Base-by-base conservation (phyloP, 2,113 vertebrate genomes). In the Platycercus adscitus region DNA sequence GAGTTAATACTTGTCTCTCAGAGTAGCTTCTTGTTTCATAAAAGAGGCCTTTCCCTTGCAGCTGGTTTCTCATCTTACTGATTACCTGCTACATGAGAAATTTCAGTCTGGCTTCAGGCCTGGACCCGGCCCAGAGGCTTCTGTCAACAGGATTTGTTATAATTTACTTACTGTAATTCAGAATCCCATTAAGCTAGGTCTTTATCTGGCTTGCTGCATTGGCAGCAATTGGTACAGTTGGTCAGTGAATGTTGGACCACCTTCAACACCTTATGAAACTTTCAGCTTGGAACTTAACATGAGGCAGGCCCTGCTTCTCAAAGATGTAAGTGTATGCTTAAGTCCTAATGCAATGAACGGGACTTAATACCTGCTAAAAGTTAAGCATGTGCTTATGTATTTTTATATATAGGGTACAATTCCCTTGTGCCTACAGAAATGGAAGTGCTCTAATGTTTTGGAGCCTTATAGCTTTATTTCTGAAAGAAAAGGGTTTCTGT, bases 31-130 rank as follows among this genome's bases (percentile, higher is more conserved):
- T 83, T 64, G 60, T 86, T 97, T 91, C 70, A 70, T 8, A 44
- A 92, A 76, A 89, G 85, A 94, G 86, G 93, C 92, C 91, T 53
- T 97, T 93, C 44, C 43, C 52, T 78, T 94, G 72, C 83, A 95
- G 86, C 83, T 92, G 80, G 29, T 84, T 95, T 96, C 95, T 95
- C 96, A 89, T 96, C 88, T 96, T 96, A 96, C 96, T 96, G 95
- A 97, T 97, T 96, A 96, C 91, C 95, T 96, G 95, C 88, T 94
- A 96, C 77, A 96, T 95, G 96, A 96, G 86, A 97, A 96, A 96
- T 93, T 96, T 96, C 95, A 94, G 86, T 94, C 90, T 91, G 88
- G 90, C 73, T 89, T 95, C 86, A 93, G 61, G 69, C 76, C 82
- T 97, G 95, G 93, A 96, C 65, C n/a, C 21, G 2, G 61, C 93